phyloP scores from a whole-genome alignment of 2,888 invertebrate species.

The Latrodectus elegans region DNA sequence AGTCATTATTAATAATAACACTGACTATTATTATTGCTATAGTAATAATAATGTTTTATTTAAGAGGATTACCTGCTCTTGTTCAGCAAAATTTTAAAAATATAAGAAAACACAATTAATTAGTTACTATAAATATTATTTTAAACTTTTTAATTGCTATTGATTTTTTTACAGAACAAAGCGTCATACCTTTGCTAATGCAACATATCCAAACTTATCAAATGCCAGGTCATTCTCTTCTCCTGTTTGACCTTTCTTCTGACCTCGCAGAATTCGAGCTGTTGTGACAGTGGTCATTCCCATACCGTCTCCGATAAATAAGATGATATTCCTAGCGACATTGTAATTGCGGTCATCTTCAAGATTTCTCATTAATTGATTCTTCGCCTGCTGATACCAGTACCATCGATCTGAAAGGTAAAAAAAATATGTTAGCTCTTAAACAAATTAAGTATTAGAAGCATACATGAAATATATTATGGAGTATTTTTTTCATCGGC shows the following conservation, averaged over 20 bases:
- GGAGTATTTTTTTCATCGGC: no score
- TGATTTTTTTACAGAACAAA: no score
- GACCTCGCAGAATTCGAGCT: constrained; percentile 82
- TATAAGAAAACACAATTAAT: no score
- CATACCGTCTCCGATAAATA: constrained; percentile 87
- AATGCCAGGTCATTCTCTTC: constrained; percentile 71
- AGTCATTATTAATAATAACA: no score
- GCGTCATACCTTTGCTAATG: constrained; percentile 69
- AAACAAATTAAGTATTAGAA: no score
- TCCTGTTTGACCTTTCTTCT: constrained; percentile 73
- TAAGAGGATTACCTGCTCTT: no score
- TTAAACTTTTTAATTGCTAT: no score
- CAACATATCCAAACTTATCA: constrained; percentile 70
- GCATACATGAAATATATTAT: no score
- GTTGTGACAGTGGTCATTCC: constrained; percentile 84
- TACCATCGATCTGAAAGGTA: constrained; percentile 61
- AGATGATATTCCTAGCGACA: constrained; percentile 80
- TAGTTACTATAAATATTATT: no score
- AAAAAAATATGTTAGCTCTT: not conserved
- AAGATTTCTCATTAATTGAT: constrained; percentile 55
- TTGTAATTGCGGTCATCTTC: constrained; percentile 57
- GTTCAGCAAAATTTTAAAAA: no score
- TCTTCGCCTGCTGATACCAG: constrained; percentile 70
- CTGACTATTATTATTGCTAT: no score
- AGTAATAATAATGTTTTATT: no score